These are phyloP conservation scores for Eudiplozoon nipponicum DNA, from an alignment of 2,888 invertebrate genomes.

Conservation along the genomic window DNA sequence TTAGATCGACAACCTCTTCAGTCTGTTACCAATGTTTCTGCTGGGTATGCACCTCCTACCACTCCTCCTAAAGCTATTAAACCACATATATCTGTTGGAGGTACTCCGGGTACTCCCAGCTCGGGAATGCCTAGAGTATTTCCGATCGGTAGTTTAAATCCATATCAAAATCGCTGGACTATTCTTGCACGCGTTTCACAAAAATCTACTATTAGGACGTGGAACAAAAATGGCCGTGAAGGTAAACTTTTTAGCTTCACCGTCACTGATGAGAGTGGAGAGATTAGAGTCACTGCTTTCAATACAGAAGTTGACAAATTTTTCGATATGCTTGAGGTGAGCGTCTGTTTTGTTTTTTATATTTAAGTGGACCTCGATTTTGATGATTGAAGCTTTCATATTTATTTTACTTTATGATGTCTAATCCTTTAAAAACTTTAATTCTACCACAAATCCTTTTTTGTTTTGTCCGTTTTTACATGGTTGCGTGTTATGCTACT, in stretches of 20 bases:
- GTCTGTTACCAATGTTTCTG: too few relatives aligned
- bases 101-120: background rate
- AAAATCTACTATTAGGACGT: slow-evolving; percentile 47
- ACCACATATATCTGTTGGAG: too few relatives aligned
- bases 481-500: background rate
- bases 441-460: too few relatives aligned
- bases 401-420: too few relatives aligned
- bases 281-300: slow-evolving; percentile 64
- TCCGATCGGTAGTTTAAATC: slow-evolving; percentile 53
- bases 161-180: slow-evolving; percentile 74
- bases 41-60: too few relatives aligned
- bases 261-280: slow-evolving; percentile 63
- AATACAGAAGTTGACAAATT: slow-evolving; percentile 54
- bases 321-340: slow-evolving; percentile 51
- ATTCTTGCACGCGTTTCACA: slow-evolving; percentile 55
- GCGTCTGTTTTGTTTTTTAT: background rate
- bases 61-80: too few relatives aligned
- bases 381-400: too few relatives aligned
- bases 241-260: slow-evolving; percentile 71
- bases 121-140: slow-evolving; percentile 30
- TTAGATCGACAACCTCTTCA: background rate
- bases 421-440: too few relatives aligned
- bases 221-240: slow-evolving; percentile 64
- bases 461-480: too few relatives aligned
- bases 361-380: too few relatives aligned